Evolutionary conservation across 1,140 invertebrate species (phyloP).

Genomic region (Bombus affinis): DNA sequence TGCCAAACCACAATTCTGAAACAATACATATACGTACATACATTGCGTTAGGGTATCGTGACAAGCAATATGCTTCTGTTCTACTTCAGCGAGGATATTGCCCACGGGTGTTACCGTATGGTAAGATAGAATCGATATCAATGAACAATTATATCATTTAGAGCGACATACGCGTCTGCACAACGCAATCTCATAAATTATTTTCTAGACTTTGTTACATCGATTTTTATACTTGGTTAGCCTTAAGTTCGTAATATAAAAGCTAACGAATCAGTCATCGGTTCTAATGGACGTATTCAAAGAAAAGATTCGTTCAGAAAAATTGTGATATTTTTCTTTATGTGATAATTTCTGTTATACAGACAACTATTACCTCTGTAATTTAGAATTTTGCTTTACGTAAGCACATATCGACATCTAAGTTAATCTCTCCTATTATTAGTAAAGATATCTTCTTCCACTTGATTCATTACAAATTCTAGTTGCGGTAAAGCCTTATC

Average conservation of each 20-base stretch:
- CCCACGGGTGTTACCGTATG: neutral
- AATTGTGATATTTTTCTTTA: neutral
- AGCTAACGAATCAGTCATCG: neutral
- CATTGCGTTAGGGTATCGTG: neutral
- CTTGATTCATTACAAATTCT: neutral
- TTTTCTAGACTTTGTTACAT: neutral
- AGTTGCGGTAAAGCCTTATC: neutral
- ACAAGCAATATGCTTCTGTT: constrained; percentile 24
- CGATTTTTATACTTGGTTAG: neutral
- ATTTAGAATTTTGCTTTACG: neutral
- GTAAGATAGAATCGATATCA: constrained; percentile 10
- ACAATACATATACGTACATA: neutral
- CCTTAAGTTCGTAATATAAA: too few species aligned
- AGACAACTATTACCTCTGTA: too few species aligned
- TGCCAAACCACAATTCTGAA: constrained; percentile 1
- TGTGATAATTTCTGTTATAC: too few species aligned
- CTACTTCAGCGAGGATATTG: constrained; percentile 17
- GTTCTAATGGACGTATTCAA: neutral
- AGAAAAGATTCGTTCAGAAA: neutral
- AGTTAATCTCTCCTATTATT: neutral
- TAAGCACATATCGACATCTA: neutral
- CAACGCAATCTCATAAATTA: too few species aligned
- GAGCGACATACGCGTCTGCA: neutral
- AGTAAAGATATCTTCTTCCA: neutral
- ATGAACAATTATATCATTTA: neutral